Evolutionary conservation across 2,888 invertebrate species (phyloP), one percentile per base, ranked within the genome.

Genomic region (Candidula unifasciata): DNA sequence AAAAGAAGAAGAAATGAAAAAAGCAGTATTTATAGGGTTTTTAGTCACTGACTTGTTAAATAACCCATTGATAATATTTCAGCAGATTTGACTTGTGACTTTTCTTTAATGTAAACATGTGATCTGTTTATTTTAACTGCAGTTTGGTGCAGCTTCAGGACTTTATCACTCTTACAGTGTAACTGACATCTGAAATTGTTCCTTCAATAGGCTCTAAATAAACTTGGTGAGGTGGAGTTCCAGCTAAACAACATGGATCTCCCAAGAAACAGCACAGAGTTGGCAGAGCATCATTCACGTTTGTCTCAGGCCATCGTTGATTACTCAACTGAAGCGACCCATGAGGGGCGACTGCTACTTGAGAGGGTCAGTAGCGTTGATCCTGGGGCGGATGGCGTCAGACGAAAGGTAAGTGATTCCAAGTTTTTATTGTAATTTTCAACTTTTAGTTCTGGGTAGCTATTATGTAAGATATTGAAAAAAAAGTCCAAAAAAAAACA

Each of bases 201-300:
- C 57, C 76, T 27, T 79, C n/a, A 37, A 91, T 91, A 96, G 95
- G 96, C 96, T 69, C 94, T 96, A 78, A 95, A 95, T 78, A 96
- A 96, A 91, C 93, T 97, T 89, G 96, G 96, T 91, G 96, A 96
- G 92, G 94, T 97, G 52, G 96, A 97, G 94, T 95, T 96, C 88
- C 96, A 96, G 92, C 91, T 96, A 87, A 95, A 95, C 76, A 95
- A 95, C 76, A 95, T 95, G 74, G 95, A 96, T 89, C 93, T 96
- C 91, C 95, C 96, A 57, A 94, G 95, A 74, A 95, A 95, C 86
- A 96, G 96, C n/a, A 94, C 95, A 2, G 95, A 96, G 91, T 95
- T 96, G 86, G 95, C 95, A 81, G 95, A 96, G 90, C 95, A 96
- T 86, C 96, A 96, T 92, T 94, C 95, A 54, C 96, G 96, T 88